Evolutionary conservation across 2,113 vertebrate genomes (phyloP).

Genomic region (rat (Rattus norvegicus)): DNA sequence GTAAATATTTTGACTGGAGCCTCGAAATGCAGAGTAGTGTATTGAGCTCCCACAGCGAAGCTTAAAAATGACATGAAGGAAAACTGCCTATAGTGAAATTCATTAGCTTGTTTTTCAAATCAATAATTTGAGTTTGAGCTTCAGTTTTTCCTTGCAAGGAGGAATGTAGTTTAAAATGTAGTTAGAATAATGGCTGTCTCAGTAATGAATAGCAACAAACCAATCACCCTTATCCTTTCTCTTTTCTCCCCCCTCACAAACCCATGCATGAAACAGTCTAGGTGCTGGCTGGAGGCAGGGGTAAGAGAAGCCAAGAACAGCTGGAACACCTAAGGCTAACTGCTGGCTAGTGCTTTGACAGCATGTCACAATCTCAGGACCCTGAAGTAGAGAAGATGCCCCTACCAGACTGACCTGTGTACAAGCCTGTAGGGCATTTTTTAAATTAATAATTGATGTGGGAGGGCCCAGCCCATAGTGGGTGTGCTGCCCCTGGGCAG

Average conservation of each 20-base stretch:
- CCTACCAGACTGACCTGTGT: neutral
- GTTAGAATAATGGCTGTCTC: conserved; percentile 10
- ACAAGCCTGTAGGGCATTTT: neutral
- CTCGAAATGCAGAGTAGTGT: conserved; percentile 21
- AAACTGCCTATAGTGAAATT: conserved; percentile 25
- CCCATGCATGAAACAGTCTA: neutral
- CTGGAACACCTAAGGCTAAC: neutral
- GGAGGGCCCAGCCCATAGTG: neutral
- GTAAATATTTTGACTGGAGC: conserved; percentile 35
- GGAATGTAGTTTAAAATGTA: neutral
- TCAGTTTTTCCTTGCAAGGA: neutral
- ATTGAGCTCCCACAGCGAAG: conserved; percentile 26
- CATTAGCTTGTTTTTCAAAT: conserved; percentile 55
- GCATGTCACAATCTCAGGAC: neutral
- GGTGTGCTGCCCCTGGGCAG: neutral
- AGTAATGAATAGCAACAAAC: neutral
- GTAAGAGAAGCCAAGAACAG: neutral
- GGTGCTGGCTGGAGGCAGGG: neutral
- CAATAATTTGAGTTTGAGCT: conserved; percentile 1
- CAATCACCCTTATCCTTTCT: neutral
- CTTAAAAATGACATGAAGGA: conserved; percentile 29
- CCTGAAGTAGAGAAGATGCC: neutral
- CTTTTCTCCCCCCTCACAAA: neutral
- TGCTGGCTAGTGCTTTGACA: neutral
- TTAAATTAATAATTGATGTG: neutral